Base-by-base conservation (phyloP, 1,140 invertebrate species). In the Eupristina koningsbergeri region DNA sequence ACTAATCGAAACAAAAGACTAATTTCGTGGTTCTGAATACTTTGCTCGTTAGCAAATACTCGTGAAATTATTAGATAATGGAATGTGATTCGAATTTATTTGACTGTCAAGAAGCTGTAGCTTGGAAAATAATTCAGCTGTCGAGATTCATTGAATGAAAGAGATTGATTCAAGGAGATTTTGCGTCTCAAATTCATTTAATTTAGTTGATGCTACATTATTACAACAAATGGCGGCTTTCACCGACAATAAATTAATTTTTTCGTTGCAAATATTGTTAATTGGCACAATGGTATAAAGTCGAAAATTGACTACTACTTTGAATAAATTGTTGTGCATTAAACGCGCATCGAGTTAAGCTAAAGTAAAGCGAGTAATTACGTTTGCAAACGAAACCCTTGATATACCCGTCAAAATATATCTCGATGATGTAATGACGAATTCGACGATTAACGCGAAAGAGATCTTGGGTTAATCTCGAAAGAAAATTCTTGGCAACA, bases 401-500 rank as follows among this genome's bases (percentile, higher is more conserved):
- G 11, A 45, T 45, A 5, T 36, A 36, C 9, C 36, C 31, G 19
- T n/a, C 34, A 39, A 36, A 67, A 36, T 67, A 39, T 67, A 0
- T 34, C 36, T 17, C 3, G 31, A 67, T 39, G 36, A 67, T 36
- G 36, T 39, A 67, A 67, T 36, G 36, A 34, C 74, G 31, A 3
- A 36, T 58, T 15, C 22, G n/a, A 11, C 26, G 34, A 50, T 45
- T 80, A 69, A 31, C n/a, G 36, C 41, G 78, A 79, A 67, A 47
- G 6, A 39, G 8, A 36, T 6, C n/a, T 29, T 19, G 41, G 11
- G 15, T 29, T 22, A 34, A 22, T 80, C 45, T 13, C 64, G 47
- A 74, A 50, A 74, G 61, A 69, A 74, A 41, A 71, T 80, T 71
- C 69, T 22, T 74, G 13, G 69, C 22, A n/a, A 71, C 45, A 78